Evolutionary conservation across 2,888 invertebrate genomes (phyloP).

Genomic region (Lymantria monacha): DNA sequence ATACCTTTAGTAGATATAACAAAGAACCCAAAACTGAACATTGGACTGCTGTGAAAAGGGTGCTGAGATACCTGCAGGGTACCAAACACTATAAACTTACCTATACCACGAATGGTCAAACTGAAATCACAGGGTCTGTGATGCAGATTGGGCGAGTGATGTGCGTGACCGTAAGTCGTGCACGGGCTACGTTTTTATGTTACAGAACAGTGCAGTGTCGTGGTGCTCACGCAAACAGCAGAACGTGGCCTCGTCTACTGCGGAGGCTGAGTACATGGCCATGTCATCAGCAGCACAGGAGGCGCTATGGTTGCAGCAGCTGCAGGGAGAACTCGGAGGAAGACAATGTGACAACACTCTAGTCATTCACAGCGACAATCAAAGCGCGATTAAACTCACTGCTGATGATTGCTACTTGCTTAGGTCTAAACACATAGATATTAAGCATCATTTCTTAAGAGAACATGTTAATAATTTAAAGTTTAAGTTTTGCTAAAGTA

Average conservation of each 20-base stretch:
- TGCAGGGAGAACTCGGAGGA: conserved; percentile 7
- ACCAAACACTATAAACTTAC: conserved; percentile 13
- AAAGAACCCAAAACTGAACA: conserved; percentile 11
- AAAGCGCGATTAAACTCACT: neutral
- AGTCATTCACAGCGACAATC: neutral
- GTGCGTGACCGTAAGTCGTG: too few relatives aligned
- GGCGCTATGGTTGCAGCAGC: conserved; percentile 17
- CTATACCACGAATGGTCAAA: conserved; percentile 3
- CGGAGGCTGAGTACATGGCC: conserved; percentile 30
- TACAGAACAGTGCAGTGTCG: conserved; percentile 30
- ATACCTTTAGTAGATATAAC: conserved; percentile 18
- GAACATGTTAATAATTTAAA: neutral
- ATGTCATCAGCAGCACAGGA: conserved; percentile 21
- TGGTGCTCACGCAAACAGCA: conserved; percentile 32
- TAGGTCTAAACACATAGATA: conserved; percentile 20
- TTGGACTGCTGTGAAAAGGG: conserved; percentile 16
- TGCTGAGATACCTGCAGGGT: conserved; percentile 27
- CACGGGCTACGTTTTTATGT: conserved; percentile 29
- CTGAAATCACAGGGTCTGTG: conserved; percentile 15
- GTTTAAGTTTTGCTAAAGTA: conserved; percentile 10
- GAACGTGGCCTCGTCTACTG: conserved; percentile 6
- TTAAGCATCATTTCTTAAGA: neutral
- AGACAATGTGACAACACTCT: conserved; percentile 2
- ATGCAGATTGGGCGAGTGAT: too few relatives aligned
- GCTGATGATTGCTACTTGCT: neutral